Percentiles rank a stretch among this genome's conserved stretches.
Evolutionary conservation across 2,113 vertebrate species (phyloP).

Genomic region (Cinclus mexicanus): DNA sequence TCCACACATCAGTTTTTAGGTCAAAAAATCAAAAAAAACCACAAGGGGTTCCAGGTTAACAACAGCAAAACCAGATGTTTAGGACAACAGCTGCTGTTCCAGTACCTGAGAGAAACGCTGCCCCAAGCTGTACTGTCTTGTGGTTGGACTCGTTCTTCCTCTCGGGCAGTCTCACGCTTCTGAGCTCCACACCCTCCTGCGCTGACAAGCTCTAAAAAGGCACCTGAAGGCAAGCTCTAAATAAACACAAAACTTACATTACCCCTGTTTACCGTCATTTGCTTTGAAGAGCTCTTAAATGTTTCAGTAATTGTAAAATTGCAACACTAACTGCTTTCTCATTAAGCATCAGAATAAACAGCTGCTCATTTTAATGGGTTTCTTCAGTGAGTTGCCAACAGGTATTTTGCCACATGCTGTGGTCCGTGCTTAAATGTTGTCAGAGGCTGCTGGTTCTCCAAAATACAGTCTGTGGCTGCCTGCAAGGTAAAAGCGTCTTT

Average conservation of each 20-base stretch:
- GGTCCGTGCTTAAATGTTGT: neutral
- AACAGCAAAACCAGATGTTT: neutral
- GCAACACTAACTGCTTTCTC: neutral
- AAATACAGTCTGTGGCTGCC: neutral
- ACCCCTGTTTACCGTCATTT: neutral
- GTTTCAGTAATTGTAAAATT: neutral
- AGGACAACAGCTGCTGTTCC: neutral
- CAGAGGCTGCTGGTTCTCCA: neutral
- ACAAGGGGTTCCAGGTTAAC: neutral
- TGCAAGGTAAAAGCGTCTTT: neutral
- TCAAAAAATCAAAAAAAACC: neutral
- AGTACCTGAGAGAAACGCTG: neutral
- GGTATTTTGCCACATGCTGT: neutral
- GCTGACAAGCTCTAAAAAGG: slow-evolving; percentile 55
- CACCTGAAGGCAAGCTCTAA: neutral
- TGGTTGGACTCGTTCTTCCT: neutral
- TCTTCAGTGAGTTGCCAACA: neutral
- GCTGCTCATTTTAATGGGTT: neutral
- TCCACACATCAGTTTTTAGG: neutral
- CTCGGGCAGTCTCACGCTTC: slow-evolving; percentile 42
- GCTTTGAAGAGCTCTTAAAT: neutral
- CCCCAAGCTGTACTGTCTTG: rapidly evolving
- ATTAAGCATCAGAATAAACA: neutral
- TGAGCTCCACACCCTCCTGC: slow-evolving; percentile 8
- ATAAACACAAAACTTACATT: neutral